Conservation (phyloP, 2,888 invertebrate species). For the Drosophila eohydei region DNA sequence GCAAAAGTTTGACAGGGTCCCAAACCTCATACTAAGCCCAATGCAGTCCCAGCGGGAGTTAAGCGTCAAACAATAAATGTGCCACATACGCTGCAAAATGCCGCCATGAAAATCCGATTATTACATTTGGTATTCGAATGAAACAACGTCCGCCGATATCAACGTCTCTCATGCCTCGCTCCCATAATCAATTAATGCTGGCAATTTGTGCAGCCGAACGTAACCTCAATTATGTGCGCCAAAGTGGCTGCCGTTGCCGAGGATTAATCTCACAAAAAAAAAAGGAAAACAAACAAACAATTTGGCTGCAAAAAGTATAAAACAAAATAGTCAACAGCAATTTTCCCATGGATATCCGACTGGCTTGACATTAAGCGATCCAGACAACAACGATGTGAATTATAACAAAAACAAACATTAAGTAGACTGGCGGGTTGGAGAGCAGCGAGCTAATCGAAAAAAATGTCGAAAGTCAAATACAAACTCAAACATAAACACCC, state of each 20-base stretch:
- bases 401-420: conserved; percentile 73
- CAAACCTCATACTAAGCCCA: neutral
- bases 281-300: conserved; percentile 59
- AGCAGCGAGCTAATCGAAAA: conserved; percentile 61
- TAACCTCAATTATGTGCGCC: conserved; percentile 79
- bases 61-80: conserved; percentile 67
- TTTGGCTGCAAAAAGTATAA: conserved; percentile 47
- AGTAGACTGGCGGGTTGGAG: conserved; percentile 1
- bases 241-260: conserved; percentile 66
- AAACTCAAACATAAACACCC: conserved; percentile 42
- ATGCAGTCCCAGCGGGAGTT: conserved; percentile 25
- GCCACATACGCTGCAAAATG: conserved; percentile 65
- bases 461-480: conserved; percentile 71
- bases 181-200: conserved; percentile 76
- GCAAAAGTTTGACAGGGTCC: conserved; percentile 40
- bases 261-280: conserved; percentile 71
- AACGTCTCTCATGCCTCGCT: conserved; percentile 14
- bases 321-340: conserved; percentile 19
- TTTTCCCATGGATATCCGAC: conserved; percentile 32
- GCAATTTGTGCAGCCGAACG: conserved; percentile 78
- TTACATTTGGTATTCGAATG: conserved; percentile 62
- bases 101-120: conserved; percentile 77
- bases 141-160: conserved; percentile 23
- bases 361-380: conserved; percentile 49
- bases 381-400: conserved; percentile 58